These are phyloP conservation scores for Brachystomella parvula DNA, from an alignment of 1,140 invertebrate species.

Conservation along the genomic window DNA sequence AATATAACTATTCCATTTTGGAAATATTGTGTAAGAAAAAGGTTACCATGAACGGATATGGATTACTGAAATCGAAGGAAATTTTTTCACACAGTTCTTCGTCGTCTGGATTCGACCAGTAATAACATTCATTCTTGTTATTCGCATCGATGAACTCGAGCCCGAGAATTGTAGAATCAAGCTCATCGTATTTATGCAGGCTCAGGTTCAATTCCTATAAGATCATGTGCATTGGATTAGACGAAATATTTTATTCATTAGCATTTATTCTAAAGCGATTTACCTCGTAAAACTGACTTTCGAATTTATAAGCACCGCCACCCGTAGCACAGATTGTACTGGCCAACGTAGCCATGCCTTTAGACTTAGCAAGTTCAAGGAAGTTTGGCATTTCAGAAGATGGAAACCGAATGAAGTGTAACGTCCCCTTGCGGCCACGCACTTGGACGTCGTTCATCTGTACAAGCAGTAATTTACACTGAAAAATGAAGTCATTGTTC, in stretches of 20 bases:
- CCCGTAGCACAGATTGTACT: conserved; percentile 96
- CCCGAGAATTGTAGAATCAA: conserved; percentile 89
- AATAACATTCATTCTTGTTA: conserved; percentile 88
- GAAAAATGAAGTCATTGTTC: too few species aligned
- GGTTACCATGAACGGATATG: conserved; percentile 83
- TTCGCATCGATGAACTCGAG: conserved; percentile 89
- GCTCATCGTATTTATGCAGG: conserved; percentile 91
- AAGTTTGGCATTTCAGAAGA: conserved; percentile 92
- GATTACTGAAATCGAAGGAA: conserved; percentile 77
- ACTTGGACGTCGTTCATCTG: conserved; percentile 87
- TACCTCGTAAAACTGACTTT: conserved; percentile 81
- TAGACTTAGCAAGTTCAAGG: conserved; percentile 82
- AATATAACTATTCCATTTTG: too few species aligned
- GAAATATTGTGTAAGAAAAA: too few species aligned
- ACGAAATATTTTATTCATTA: background rate
- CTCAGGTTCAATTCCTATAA: conserved; percentile 85
- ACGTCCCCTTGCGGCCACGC: conserved; percentile 69
- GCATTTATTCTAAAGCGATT: background rate
- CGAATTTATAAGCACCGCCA: conserved; percentile 96
- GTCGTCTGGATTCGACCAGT: conserved; percentile 72
- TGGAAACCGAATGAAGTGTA: conserved; percentile 97
- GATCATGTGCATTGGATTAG: conserved; percentile 6
- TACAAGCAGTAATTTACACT: too few species aligned
- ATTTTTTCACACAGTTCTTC: conserved; percentile 62
- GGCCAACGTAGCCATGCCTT: conserved; percentile 89